phyloP scores from a whole-genome alignment of 2,113 vertebrate species.

The Scortum barcoo region DNA sequence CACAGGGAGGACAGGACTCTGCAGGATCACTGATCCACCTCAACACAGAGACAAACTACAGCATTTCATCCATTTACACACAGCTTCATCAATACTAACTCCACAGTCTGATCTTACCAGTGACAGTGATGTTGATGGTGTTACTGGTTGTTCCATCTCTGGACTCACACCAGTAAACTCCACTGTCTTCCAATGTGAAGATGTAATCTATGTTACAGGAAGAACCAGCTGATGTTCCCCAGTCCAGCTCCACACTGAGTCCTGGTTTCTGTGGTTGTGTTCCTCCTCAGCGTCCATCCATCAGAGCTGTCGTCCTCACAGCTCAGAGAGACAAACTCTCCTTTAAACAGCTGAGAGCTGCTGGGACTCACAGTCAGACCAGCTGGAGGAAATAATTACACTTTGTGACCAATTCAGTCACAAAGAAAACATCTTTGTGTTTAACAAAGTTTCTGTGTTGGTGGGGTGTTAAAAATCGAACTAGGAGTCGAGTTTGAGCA shows the following conservation, averaged over 20 bases:
- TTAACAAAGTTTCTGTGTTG: too few species aligned
- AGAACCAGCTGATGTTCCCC: background rate
- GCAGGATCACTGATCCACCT: conserved; percentile 30
- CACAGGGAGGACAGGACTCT: conserved; percentile 44
- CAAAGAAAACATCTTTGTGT: too few species aligned
- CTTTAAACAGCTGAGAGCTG: too few species aligned
- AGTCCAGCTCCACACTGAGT: conserved; percentile 24
- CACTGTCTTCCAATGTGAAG: too few species aligned
- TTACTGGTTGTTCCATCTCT: conserved; percentile 19
- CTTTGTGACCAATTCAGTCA: background rate
- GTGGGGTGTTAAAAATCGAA: too few species aligned
- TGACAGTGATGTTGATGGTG: conserved; percentile 30
- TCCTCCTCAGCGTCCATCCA: too few species aligned
- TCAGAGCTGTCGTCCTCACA: too few species aligned
- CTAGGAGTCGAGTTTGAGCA: too few species aligned
- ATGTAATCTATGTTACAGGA: background rate
- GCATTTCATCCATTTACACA: conserved; percentile 1
- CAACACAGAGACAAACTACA: background rate
- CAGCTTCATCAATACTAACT: conserved; percentile 9
- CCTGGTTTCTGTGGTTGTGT: background rate
- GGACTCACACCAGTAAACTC: conserved; percentile 43
- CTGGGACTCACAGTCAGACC: too few species aligned
- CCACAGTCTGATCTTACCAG: conserved; percentile 8
- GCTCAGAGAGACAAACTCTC: too few species aligned
- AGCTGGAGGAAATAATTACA: background rate